phyloP scores from a whole-genome alignment of 2,113 vertebrate genomes.

The Saccopteryx leptura region DNA sequence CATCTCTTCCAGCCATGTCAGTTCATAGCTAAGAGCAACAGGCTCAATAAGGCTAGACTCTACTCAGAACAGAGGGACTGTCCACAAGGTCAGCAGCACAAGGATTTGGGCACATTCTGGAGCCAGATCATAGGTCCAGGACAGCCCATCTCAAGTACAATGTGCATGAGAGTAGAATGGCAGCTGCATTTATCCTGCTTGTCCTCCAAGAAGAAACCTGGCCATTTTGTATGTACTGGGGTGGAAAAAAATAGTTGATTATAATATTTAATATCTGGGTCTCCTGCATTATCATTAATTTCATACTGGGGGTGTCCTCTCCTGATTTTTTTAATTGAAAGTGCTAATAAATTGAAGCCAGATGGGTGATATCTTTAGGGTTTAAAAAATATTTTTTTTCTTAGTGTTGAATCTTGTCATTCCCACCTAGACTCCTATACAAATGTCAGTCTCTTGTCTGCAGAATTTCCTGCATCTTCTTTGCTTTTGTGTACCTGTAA shows the following conservation, averaged over 20 bases:
- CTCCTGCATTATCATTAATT: constrained; percentile 29
- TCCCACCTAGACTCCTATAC: background rate
- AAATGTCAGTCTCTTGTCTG: constrained; percentile 36
- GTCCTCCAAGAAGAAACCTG: constrained; percentile 8
- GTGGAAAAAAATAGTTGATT: constrained; percentile 40
- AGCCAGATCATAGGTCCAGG: background rate
- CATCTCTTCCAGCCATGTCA: constrained; percentile 55
- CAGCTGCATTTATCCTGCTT: background rate
- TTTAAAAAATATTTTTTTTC: background rate
- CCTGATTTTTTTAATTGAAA: constrained; percentile 52
- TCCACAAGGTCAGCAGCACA: constrained; percentile 6
- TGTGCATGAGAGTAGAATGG: background rate
- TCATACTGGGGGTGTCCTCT: background rate
- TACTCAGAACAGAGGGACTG: constrained; percentile 4
- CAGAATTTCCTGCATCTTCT: constrained; percentile 8
- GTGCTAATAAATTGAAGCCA: constrained; percentile 48
- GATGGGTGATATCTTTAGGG: constrained; percentile 18
- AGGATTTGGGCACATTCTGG: background rate
- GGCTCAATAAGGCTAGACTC: background rate
- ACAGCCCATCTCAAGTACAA: background rate
- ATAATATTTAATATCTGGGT: constrained; percentile 17
- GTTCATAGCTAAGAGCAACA: constrained; percentile 49
- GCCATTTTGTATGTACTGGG: constrained; percentile 13
- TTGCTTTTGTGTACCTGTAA: background rate
- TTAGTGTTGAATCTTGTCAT: constrained; percentile 31